Base-by-base conservation (phyloP, 2,888 invertebrate species). In the Chouioia cunea region DNA sequence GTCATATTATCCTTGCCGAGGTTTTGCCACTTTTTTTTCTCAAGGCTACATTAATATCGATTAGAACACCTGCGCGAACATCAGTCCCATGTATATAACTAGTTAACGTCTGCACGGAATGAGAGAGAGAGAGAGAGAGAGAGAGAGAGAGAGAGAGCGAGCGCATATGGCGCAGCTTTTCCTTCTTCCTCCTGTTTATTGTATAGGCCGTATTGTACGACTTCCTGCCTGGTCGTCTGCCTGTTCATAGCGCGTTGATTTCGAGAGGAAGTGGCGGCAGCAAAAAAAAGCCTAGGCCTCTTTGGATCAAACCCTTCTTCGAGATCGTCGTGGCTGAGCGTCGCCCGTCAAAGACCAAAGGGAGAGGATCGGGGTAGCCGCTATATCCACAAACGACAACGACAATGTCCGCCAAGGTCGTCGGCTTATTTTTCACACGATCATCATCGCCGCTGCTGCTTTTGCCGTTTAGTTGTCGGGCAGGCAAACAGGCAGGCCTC, bases 111-210 rank as follows among this genome's bases (percentile, higher is more conserved):
- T 36, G 15, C 43, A 44, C 15, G 44, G n/a, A n/a, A 27, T 4
- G 16, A 22, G 15, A 8, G 4, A 53, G 22, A 62, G 27, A 48
- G 27, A 12, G 10, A 48, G n/a, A 36, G 56, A 60, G n/a, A 15
- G 47, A 58, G 15, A 6, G 50, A 36, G 20, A 22, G 44, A 54
- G 57, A 56, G 62, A 43, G 62, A 23, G 57, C 18, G 43, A 14
- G 56, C 46, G 44, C 68, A 68, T 68, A 68, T 68, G 62, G 60
- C 56, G 22, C 65, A 23, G 12, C 27, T 36, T 23, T 22, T 15
- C n/a, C 27, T 18, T 14, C 22, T 14, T 48, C 48, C 48, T 46
- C 44, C 54, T 27, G 10, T 23, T 54, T 16, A 44, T 27, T 2
- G 43, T 18, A 20, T 3, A n/a, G n/a, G 36, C 60, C 20, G 36